phyloP scores from a whole-genome alignment of 2,797 vertebrate genomes.

The Sebastes matsubarae region DNA sequence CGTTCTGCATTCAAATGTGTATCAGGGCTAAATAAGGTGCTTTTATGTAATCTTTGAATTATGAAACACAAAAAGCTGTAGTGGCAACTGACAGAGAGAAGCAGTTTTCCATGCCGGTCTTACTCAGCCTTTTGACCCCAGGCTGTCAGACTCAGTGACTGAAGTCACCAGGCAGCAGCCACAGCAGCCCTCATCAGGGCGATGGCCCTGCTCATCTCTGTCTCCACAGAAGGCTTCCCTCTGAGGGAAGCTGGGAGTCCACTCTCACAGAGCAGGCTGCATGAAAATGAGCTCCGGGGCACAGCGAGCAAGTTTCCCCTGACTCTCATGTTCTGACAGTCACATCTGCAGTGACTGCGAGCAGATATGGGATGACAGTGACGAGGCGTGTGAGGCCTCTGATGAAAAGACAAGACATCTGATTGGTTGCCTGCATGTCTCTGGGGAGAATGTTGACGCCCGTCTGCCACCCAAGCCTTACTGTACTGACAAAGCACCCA shows the following conservation, averaged over 20 bases:
- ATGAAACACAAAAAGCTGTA: conserved; percentile 19
- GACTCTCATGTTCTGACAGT: conserved; percentile 45
- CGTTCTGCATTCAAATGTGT: neutral
- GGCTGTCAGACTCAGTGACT: conserved; percentile 62
- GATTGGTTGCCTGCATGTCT: conserved; percentile 47
- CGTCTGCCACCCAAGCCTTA: conserved; percentile 31
- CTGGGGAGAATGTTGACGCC: conserved; percentile 43
- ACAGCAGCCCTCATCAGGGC: conserved; percentile 45
- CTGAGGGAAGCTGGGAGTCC: conserved; percentile 25
- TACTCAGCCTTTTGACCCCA: conserved; percentile 61
- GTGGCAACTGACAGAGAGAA: conserved; percentile 29
- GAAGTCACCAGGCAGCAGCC: conserved; percentile 48
- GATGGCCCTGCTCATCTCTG: conserved; percentile 31
- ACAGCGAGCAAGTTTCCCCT: conserved; percentile 15
- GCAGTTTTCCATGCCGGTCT: conserved; percentile 46
- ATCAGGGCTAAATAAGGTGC: neutral
- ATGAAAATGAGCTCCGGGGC: conserved; percentile 52
- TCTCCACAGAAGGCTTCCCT: conserved; percentile 45
- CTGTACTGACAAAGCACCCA: conserved; percentile 19
- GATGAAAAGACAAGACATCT: conserved; percentile 21
- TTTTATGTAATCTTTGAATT: conserved; percentile 50
- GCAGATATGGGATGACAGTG: conserved; percentile 43
- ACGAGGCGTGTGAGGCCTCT: conserved; percentile 28
- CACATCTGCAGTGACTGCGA: conserved; percentile 38
- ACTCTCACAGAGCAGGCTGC: conserved; percentile 17